Base-by-base conservation (phyloP, 2,113 vertebrate genomes). In the Campylorhamphus procurvoides region DNA sequence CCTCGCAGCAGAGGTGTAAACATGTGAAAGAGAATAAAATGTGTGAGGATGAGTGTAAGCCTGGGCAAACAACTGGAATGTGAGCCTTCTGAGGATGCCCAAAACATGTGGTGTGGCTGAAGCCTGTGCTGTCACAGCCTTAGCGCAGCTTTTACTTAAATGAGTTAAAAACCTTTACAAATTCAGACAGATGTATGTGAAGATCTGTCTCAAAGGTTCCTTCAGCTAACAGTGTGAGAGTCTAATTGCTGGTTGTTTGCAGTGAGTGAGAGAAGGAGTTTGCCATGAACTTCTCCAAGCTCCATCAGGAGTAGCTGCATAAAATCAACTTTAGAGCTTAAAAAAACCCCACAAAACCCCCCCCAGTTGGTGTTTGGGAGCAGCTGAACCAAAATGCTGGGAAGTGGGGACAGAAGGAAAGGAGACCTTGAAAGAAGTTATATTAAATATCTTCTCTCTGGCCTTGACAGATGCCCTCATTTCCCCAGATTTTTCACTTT, bases 131-230 rank as follows among this genome's bases (percentile, higher is more conserved):
- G 7, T 73, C 55, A 29, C 39, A 42, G 53, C 62, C 35, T 44
- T 81, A 47, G 6, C 33, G 31, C 27, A 0, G 2, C 19, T 77
- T 79, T 28, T 64, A 44, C 9, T 58, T 60, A 29, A 62, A 44
- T 53, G 37, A 31, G 18, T 50, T 84, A 13, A 77, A 94, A 87
- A 31, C 10, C n/a, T 73, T 37, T 49, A 23, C 4, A 58, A 71
- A 71, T 44, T 18, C 14, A 72, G 50, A 7, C 17, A 68, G 39
- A n/a, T 3, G 0, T 12, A 35, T 0, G 1, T 56, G 37, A 68
- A 67, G 74, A 29, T 60, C 27, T 60, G 8, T 44, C 47, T 72
- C 16, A 33, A 66, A 89, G 10, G 56, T 47, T 63, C 8, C 50
- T 74, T 55, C 42, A 90, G 22, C 46, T 69, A 18, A n/a, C 28